phyloP scores from a whole-genome alignment of 2,888 invertebrate genomes.

The Spicauda simplicius region DNA sequence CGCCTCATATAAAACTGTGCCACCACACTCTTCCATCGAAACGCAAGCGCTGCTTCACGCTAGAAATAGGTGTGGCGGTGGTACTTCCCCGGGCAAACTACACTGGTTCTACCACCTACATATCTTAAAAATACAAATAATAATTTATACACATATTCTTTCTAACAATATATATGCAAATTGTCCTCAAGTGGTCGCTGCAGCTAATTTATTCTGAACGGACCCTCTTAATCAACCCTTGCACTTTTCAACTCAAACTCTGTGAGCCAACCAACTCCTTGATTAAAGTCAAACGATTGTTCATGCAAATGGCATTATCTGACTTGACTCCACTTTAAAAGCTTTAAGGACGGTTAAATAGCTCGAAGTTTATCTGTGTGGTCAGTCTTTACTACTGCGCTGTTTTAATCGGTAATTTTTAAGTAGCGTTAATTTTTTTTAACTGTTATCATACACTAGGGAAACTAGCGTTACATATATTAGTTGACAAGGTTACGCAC shows the following conservation, averaged over 20 bases:
- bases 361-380: conserved; percentile 17
- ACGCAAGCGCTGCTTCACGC: too few species aligned
- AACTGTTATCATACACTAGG: too few species aligned
- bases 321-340: conserved; percentile 27
- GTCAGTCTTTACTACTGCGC: background rate
- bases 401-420: background rate
- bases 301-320: conserved; percentile 34
- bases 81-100: too few species aligned
- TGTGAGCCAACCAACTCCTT: conserved; percentile 16
- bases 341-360: conserved; percentile 23
- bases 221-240: conserved; percentile 58
- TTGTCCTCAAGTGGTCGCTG: background rate
- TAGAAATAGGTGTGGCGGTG: too few species aligned
- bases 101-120: too few species aligned
- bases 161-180: conserved; percentile 1
- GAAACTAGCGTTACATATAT: too few species aligned
- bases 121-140: too few species aligned
- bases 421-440: too few species aligned
- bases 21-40: too few species aligned
- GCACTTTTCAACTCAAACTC: conserved; percentile 52
- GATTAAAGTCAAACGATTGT: conserved; percentile 35
- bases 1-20: too few species aligned
- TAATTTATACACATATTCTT: background rate
- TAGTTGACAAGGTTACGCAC: too few species aligned
- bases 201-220: conserved; percentile 45